Evolutionary conservation across 2,113 vertebrate species (phyloP).

Genomic region (Pygathrix nemaeus): DNA sequence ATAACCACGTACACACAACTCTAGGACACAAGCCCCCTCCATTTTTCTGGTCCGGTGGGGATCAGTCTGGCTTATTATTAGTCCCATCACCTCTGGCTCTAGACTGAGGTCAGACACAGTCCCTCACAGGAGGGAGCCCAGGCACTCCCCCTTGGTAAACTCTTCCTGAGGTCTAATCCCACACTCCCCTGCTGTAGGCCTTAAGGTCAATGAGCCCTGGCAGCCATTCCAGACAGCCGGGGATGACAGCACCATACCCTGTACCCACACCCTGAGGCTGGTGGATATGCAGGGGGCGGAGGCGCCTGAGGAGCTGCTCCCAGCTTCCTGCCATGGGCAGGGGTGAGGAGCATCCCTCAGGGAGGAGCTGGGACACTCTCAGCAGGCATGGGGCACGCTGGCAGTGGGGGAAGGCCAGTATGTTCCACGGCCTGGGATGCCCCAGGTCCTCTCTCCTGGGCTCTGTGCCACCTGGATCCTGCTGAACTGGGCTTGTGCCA

Average conservation of each 20-base stretch:
- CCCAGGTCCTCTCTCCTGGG: constrained; percentile 30
- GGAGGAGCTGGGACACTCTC: not conserved
- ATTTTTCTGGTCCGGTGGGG: not conserved
- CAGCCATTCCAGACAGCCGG: not conserved
- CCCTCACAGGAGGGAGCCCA: not conserved
- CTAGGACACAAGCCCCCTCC: not conserved
- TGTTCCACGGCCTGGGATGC: not conserved
- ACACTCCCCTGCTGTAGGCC: not conserved
- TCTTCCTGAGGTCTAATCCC: not conserved
- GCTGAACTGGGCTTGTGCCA: constrained; percentile 35
- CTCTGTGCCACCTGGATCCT: constrained; percentile 53
- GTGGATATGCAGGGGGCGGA: not conserved
- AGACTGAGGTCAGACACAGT: not conserved
- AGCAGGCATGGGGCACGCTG: not conserved
- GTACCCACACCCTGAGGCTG: not conserved
- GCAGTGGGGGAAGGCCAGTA: not conserved
- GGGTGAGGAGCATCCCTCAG: not conserved
- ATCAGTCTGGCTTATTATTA: not conserved
- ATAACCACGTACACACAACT: not conserved
- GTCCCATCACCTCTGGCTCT: not conserved
- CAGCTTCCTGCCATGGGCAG: not conserved
- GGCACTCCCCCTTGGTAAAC: not conserved
- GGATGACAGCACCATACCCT: not conserved
- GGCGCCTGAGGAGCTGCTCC: not conserved
- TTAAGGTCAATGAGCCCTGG: not conserved